Percentiles rank a stretch among this genome's conserved stretches.
These are phyloP conservation scores for Cotesia congregata DNA, from an alignment of 2,888 invertebrate genomes.

Conservation along the genomic window DNA sequence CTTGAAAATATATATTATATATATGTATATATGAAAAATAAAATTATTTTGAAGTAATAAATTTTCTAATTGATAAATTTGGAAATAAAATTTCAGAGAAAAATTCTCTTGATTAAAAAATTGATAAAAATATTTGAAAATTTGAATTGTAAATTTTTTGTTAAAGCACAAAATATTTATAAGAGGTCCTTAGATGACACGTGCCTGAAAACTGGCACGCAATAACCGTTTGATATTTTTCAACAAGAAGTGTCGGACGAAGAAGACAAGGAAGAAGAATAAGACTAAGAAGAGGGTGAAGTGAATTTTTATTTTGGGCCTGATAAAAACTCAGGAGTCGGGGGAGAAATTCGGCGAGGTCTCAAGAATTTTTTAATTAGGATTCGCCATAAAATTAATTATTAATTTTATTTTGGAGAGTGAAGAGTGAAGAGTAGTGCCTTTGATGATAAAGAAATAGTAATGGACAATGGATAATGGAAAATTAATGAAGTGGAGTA, in stretches of 20 bases:
- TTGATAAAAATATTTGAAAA: too few species aligned
- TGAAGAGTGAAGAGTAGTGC: not conserved
- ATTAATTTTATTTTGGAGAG: constrained; percentile 15
- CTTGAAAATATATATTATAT: too few species aligned
- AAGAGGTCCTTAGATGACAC: not conserved
- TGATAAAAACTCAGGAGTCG: not conserved
- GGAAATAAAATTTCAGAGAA: too few species aligned
- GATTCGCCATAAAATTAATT: not conserved
- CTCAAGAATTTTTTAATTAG: not conserved
- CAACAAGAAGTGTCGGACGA: not conserved
- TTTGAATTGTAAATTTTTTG: too few species aligned
- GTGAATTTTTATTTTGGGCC: not conserved
- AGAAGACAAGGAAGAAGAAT: not conserved
- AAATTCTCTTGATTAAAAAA: too few species aligned
- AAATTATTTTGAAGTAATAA: too few species aligned
- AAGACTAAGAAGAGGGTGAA: not conserved
- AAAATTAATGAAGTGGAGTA: constrained; percentile 2
- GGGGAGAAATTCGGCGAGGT: not conserved
- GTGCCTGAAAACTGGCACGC: not conserved
- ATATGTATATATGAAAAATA: too few species aligned
- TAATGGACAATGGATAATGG: not conserved
- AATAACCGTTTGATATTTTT: not conserved
- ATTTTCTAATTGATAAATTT: too few species aligned
- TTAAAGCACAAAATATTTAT: too few species aligned
- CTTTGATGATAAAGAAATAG: not conserved